These are phyloP conservation scores for Tillus elongatus DNA, from an alignment of 2,888 invertebrate genomes.

Conservation along the genomic window DNA sequence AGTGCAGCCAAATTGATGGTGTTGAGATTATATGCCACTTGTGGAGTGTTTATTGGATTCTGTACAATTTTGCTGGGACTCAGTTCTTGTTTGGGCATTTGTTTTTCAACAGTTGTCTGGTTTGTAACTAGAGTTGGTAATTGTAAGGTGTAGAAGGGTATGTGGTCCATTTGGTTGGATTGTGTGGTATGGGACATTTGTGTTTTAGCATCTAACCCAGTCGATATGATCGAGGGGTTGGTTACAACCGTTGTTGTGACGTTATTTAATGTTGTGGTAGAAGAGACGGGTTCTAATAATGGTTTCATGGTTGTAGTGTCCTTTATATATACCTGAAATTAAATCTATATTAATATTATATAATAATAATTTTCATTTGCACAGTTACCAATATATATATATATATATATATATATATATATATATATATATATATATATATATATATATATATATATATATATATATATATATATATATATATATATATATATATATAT, in stretches of 20 bases:
- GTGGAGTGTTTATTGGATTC: constrained; percentile 22
- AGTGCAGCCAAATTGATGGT: constrained; percentile 28
- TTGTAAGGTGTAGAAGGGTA: constrained; percentile 31
- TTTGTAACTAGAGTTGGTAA: constrained; percentile 22
- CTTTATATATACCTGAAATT: constrained; percentile 48
- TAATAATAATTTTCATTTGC: constrained; percentile 23
- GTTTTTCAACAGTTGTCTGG: constrained; percentile 14
- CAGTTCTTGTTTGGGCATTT: constrained; percentile 15
- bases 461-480: too few relatives aligned
- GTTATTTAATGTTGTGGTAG: constrained; percentile 10
- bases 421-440: too few relatives aligned
- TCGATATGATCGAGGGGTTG: not conserved
- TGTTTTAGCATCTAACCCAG: constrained; percentile 1
- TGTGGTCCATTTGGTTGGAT: constrained; percentile 14
- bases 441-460: too few relatives aligned
- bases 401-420: too few relatives aligned
- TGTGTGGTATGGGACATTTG: not conserved
- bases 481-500: too few relatives aligned
- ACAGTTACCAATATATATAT: too few relatives aligned
- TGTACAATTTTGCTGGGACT: constrained; percentile 17
- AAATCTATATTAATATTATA: constrained; percentile 19
- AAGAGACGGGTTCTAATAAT: constrained; percentile 18
- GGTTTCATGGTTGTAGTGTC: constrained; percentile 34
- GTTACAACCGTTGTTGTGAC: not conserved
- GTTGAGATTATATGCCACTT: constrained; percentile 31